Evolutionary conservation across 2,797 vertebrate genomes (phyloP), one percentile per base, ranked within the genome.

Genomic region (Helicolenus hilgendorfi): DNA sequence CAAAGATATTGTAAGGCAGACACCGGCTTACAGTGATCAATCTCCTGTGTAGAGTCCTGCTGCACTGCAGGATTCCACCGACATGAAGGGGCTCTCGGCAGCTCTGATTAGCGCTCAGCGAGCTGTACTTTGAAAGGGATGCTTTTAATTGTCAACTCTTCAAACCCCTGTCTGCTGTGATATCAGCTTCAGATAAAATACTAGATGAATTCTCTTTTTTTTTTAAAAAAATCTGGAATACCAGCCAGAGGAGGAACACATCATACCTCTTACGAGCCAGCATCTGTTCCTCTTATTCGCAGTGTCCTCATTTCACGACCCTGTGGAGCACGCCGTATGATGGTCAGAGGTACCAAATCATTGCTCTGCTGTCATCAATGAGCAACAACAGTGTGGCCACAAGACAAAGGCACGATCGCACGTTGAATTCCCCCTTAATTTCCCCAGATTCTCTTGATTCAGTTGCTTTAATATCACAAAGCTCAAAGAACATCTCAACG

Each of bases 71-170:
- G 72, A 79, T 73, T 75, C 29, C 20, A 2, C 24, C 0, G 53
- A 81, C 88, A 90, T 71, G 69, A 79, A 85, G 79, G 86, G 86
- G 58, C 65, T 86, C 72, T 85, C 53, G 2, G 79, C 77, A 11
- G 79, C 79, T 84, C 84, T 92, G 79, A 91, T 92, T 85, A 88
- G 70, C 3, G 0, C 45, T 79, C 67, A 33, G 29, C 72, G 81
- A 81, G 84, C 81, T 69, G 76, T 27, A 27, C 73, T 91, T 91
- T 91, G 77, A 91, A 84, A 79, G 11, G 79, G 70, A 78, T 31
- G 60, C 72, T 89, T 88, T 90, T 89, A 92, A 92, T 88, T 85
- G 79, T 86, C 86, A 83, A 55, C 86, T 85, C 65, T 79, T 81
- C 68, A 88, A 58, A 79, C 79, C 55, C 24, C 31, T 11, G 24